Evolutionary conservation across 2,797 vertebrate genomes (phyloP), one percentile per base, ranked within the genome.

Genomic region (Menidia menidia): DNA sequence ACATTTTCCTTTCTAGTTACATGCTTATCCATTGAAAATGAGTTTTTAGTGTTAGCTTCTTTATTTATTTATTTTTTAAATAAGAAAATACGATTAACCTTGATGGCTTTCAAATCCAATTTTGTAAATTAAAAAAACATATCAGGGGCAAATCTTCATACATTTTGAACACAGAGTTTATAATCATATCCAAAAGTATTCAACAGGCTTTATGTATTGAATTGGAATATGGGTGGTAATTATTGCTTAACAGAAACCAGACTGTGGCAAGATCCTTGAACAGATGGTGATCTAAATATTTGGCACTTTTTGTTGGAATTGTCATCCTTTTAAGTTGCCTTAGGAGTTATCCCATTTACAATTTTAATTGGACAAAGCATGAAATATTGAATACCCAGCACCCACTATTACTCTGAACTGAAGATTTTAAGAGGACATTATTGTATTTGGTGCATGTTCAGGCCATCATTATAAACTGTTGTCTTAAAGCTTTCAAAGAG

Each of bases 201-300:
- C 65, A 62, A 61, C 41, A 13, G 41, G 14, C 52, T 53, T 87
- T 72, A 80, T 47, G 52, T 80, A 83, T 87, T 47, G 61, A 79
- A 61, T 67, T 77, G 53, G 68, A 83, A 78, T 78, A 35, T 65
- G 30, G 57, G 5, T 50, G 76, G 61, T 78, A 73, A 85, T 84
- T 77, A 89, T 83, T 89, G 78, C 87, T 89, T 59, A 74, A 77
- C 52, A 76, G 58, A 48, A 84, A 78, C 60, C 61, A 74, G 65
- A 80, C 73, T 85, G 77, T 71, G 84, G 63, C 71, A 52, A 71
- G 63, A 71, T 70, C 66, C 71, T 70, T 50, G 55, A 81, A 68
- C 93, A 94, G 92, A 94, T 94, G 92, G 93, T 84, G 87, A 80
- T 90, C 87, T 91, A 87, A 88, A 88, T 93, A 78, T 59, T 53